Evolutionary conservation across 2,797 vertebrate genomes (phyloP), one percentile per base, ranked within the genome.

Genomic region (Todus mexicanus): DNA sequence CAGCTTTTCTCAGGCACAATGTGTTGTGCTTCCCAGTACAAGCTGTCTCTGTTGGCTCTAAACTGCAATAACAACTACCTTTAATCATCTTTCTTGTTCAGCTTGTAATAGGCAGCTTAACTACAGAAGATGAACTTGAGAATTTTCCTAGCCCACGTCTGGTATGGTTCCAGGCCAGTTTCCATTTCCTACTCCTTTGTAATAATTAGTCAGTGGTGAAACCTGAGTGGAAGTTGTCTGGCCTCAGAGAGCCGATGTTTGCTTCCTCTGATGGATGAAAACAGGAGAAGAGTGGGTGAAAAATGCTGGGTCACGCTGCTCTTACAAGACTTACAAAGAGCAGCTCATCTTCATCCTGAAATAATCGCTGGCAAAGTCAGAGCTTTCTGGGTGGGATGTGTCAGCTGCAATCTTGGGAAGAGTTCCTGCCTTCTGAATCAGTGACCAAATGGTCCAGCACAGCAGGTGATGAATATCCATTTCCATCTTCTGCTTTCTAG

Each of bases 41-140:
- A 87, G 82, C 82, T 91, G 90, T 95, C 82, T 94, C 82, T 87
- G 69, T 92, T 87, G 86, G 51, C 84, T 90, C 84, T 83, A 59
- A 85, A 73, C 75, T 59, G 84, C 87, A 93, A 70, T 87, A 94
- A 94, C 86, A 87, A 83, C 91, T 85, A 51, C 69, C 92, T 95
- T 91, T 92, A 94, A 95, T 94, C 78, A 91, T 89, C 70, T 92
- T 89, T 74, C 72, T 86, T 80, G 59, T 90, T 85, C 37, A 33
- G 81, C 33, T 74, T 83, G 65, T 83, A 12, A 72, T 12, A 75
- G 73, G 75, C 29, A 47, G 89, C 82, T 92, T 92, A 92, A 81
- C 72, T 38, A 22, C 23, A 78, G 66, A 80, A 60, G 66, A 72
- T 40, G 79, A 93, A 92, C 78, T 66, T 83, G 61, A 95, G 84